Evolutionary conservation across 2,888 invertebrate species (phyloP).

Genomic region (Atherix ibis): DNA sequence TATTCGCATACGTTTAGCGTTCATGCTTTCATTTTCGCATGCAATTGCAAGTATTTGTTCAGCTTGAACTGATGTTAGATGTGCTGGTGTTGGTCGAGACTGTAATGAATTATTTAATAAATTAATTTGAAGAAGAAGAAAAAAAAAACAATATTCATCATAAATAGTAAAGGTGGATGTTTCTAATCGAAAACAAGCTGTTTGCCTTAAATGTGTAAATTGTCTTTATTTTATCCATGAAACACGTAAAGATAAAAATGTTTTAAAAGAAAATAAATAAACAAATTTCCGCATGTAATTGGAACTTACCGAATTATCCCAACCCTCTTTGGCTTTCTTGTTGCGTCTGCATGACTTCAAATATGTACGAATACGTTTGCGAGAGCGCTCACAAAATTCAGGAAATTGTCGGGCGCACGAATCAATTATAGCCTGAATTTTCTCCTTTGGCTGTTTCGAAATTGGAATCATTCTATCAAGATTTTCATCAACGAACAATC

Average conservation of each 20-base stretch:
- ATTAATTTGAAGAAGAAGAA: too few relatives aligned
- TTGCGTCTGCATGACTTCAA: conserved; percentile 89
- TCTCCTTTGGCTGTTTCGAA: conserved; percentile 94
- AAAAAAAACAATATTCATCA: too few relatives aligned
- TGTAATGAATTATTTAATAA: conserved; percentile 27
- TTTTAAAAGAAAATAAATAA: conserved; percentile 6
- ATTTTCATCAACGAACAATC: conserved; percentile 92
- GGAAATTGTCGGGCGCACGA: conserved; percentile 94
- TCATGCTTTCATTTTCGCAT: conserved; percentile 94
- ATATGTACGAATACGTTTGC: conserved; percentile 88
- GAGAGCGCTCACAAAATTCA: conserved; percentile 86
- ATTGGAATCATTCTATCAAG: conserved; percentile 92
- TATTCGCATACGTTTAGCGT: conserved; percentile 91
- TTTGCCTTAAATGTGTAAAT: too few relatives aligned
- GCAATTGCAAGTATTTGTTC: conserved; percentile 91
- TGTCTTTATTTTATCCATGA: too few relatives aligned
- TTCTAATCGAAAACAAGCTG: too few relatives aligned
- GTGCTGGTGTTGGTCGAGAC: conserved; percentile 90
- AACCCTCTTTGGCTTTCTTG: conserved; percentile 79
- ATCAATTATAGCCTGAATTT: conserved; percentile 93
- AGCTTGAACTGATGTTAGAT: conserved; percentile 90
- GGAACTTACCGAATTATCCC: conserved; percentile 69
- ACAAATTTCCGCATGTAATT: not conserved
- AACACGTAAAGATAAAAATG: not conserved
- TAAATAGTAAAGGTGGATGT: too few relatives aligned